A percentile compares a stretch with the other conserved stretches of the same genome.
Evolutionary conservation across 2,888 invertebrate species (phyloP).

Genomic region (Choristoneura rosaceana): DNA sequence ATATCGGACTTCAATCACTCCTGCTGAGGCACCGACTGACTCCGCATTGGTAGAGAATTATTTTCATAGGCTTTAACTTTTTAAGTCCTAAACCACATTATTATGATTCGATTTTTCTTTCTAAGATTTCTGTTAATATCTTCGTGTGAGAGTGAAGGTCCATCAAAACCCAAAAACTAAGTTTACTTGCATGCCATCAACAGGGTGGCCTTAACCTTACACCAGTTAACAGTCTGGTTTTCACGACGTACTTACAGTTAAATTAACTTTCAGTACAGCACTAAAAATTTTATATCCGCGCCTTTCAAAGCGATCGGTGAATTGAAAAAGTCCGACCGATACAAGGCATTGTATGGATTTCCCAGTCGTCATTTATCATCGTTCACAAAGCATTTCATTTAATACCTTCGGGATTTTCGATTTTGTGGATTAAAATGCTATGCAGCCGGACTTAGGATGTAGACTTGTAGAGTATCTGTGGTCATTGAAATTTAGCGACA

Average conservation of each 20-base stretch:
- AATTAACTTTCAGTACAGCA: not conserved
- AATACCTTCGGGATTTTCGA: slow-evolving; percentile 4
- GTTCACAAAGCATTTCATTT: slow-evolving; percentile 6
- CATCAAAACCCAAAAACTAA: too few relatives aligned
- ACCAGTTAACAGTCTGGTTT: not conserved
- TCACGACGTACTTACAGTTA: not conserved
- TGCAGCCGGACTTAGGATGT: not conserved
- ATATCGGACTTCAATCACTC: too few relatives aligned
- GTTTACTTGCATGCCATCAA: not conserved
- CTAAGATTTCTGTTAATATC: too few relatives aligned
- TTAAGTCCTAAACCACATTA: too few relatives aligned
- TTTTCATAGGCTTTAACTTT: too few relatives aligned
- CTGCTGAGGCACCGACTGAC: too few relatives aligned
- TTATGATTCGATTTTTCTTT: too few relatives aligned
- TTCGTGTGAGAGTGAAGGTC: too few relatives aligned
- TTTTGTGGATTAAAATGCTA: not conserved
- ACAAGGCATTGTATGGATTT: not conserved
- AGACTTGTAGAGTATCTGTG: not conserved
- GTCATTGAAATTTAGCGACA: too few relatives aligned
- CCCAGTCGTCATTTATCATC: not conserved
- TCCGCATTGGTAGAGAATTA: too few relatives aligned
- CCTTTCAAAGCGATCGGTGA: slow-evolving; percentile 4
- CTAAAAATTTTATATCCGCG: not conserved
- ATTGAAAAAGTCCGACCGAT: slow-evolving; percentile 10
- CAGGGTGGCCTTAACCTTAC: not conserved